Conservation (phyloP, 2,113 vertebrate genomes). For the Gracilinanus agilis region DNA sequence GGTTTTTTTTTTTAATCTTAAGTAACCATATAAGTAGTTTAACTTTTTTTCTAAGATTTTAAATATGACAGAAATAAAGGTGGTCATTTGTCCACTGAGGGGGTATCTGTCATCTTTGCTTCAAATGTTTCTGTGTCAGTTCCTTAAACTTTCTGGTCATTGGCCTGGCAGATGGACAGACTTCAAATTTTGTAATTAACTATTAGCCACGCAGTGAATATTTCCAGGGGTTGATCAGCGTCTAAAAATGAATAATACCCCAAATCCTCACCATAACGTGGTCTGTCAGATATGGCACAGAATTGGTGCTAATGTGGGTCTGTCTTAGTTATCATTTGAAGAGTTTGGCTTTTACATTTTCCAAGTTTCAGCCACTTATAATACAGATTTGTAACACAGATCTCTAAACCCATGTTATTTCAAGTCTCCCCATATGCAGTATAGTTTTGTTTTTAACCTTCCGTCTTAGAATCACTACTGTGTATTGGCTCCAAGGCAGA, state of each 20-base stretch:
- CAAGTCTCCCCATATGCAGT: neutral
- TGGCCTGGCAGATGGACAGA: neutral
- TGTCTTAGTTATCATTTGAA: neutral
- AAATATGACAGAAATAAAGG: neutral
- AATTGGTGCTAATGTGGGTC: neutral
- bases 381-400: neutral
- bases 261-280: neutral
- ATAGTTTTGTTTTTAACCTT: neutral
- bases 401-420: neutral
- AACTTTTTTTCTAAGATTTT: neutral
- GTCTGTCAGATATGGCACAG: neutral
- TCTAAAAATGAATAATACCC: neutral
- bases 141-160: neutral
- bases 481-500: no score
- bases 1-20: neutral
- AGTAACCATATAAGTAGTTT: neutral
- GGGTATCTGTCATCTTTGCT: neutral
- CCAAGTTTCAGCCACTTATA: neutral
- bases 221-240: neutral
- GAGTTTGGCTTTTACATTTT: neutral
- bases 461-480: no score
- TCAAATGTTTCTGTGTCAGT: neutral
- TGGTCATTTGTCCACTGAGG: neutral
- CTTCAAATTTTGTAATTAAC: neutral
- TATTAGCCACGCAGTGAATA: neutral